Evolutionary conservation across 2,113 vertebrate species (phyloP), one percentile per base, ranked within the genome.

Genomic region (Bagarius yarrelli): DNA sequence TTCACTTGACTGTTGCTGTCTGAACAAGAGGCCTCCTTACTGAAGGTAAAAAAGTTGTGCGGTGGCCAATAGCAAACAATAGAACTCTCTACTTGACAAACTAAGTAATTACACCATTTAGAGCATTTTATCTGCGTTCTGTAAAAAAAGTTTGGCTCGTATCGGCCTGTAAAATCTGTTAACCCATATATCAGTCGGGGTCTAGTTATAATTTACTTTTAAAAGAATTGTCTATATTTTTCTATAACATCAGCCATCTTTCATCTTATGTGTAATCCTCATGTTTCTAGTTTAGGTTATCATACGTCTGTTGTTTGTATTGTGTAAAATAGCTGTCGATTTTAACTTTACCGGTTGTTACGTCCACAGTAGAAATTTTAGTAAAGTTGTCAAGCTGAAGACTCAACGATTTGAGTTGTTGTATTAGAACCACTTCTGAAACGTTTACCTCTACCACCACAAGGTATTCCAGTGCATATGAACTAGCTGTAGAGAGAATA

Each of bases 391-490:
- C 71, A 34, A 61, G 15, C 60, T 83, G 61, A 70, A 76, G 12
- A 61, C 3, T 44, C 16, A 63, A 25, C 23, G 78, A 76, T 71
- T 66, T 69, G 21, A 71, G 56, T 30, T 57, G 16, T 44, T 70
- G 27, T 25, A 83, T 40, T 4, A 53, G 34, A 30, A 44, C 27
- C 23, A 21, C 19, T 55, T 80, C 53, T 3, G 72, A 63, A 44
- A 71, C 63, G 36, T 80, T 80, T 2, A 76, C 34, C 27, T 83
- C 78, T 11, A 76, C 63, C n/a, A 80, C 63, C 44, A 80, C 57
- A 6, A 76, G 67, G 71, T 80, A 83, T 75, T 80, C 53, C 30
- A 61, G 19, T 55, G 23, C n/a, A 61, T 44, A 50, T 61, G 19
- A 27, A 52, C 15, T 71, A 9, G 19, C 79, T 80, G 53, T 6